Evolutionary conservation across 2,888 invertebrate species (phyloP), one percentile per base, ranked within the genome.

Genomic region (Pardosa pseudoannulata): DNA sequence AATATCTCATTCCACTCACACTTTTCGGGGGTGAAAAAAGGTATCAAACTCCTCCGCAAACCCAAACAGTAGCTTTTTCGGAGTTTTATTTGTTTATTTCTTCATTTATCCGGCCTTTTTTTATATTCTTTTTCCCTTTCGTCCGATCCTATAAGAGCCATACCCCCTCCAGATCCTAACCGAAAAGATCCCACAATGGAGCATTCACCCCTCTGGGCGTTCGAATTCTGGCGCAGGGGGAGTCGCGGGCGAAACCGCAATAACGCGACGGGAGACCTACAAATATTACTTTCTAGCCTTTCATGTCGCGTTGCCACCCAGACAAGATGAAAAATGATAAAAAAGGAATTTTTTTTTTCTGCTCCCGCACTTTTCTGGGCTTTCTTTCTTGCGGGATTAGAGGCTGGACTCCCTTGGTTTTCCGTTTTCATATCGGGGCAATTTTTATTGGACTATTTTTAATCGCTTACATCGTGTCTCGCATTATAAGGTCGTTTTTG

Each of bases 261-360:
- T 70, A 70, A 70, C 70, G 70, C 70, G 39, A 16, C 70, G 36
- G 70, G 70, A 16, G 27, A 23, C 70, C 70, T 70, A 70, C 70
- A 70, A 70, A 70, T 70, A 70, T 70, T 70, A 70, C 70, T 70
- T 70, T 19, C 39, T 19, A 27, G 36, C 70, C 41, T 70, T 70
- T 70, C 36, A 70, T 70, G 70, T 70, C 41, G 41, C 70, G 39
- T 70, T 41, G 70, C 70, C 41, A 70, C 70, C 68, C 70, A 70
- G 23, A 70, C 41, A 70, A 36, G 36, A 70, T 70, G 70, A 70
- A 70, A 70, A 70, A 70, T 70, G 70, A 41, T 70, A 41, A 41
- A 70, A 70, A 70, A 70, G 28, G 41, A 50, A 19, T 0, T n/a
- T 9, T 27, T 41, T 27, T 70, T 70, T 70, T 70, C 41, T 41